Evolutionary conservation across 2,797 vertebrate genomes (phyloP).

Genomic region (Muraenolepis orangiensis): DNA sequence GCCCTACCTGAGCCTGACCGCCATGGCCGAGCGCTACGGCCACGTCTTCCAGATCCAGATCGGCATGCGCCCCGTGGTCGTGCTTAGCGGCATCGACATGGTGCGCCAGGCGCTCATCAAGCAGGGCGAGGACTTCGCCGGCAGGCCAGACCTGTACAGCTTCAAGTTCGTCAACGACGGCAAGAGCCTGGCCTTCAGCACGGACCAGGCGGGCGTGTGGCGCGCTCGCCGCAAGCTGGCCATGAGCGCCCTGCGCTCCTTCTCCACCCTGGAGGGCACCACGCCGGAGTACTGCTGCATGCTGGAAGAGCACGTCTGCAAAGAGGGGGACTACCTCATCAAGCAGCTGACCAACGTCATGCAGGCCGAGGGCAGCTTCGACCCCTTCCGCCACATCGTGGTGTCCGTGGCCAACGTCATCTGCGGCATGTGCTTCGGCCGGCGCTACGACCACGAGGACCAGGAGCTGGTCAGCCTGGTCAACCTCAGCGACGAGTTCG

Average conservation of each 20-base stretch:
- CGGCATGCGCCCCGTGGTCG: slow-evolving; percentile 82
- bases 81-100: slow-evolving; percentile 80
- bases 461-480: slow-evolving; percentile 79
- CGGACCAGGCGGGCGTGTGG: slow-evolving; percentile 81
- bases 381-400: slow-evolving; percentile 75
- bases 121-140: slow-evolving; percentile 85
- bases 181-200: slow-evolving; percentile 81
- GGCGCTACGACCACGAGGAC: slow-evolving; percentile 79
- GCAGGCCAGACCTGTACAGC: slow-evolving; percentile 81
- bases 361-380: slow-evolving; percentile 72
- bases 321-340: slow-evolving; percentile 76
- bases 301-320: slow-evolving; percentile 84
- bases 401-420: slow-evolving; percentile 89
- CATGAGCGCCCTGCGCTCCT: slow-evolving; percentile 81
- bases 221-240: slow-evolving; percentile 81
- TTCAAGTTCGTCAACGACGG: slow-evolving; percentile 65
- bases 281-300: slow-evolving; percentile 73
- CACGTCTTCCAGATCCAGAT: slow-evolving; percentile 83
- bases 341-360: slow-evolving; percentile 71
- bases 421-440: slow-evolving; percentile 89
- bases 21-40: slow-evolving; percentile 80
- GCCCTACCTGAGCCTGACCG: slow-evolving; percentile 77
- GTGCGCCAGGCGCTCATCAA: slow-evolving; percentile 83
- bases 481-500: slow-evolving; percentile 79
- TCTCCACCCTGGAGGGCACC: slow-evolving; percentile 69